Base-by-base conservation (phyloP, 2,113 vertebrate species). In the Uropsilus gracilis region DNA sequence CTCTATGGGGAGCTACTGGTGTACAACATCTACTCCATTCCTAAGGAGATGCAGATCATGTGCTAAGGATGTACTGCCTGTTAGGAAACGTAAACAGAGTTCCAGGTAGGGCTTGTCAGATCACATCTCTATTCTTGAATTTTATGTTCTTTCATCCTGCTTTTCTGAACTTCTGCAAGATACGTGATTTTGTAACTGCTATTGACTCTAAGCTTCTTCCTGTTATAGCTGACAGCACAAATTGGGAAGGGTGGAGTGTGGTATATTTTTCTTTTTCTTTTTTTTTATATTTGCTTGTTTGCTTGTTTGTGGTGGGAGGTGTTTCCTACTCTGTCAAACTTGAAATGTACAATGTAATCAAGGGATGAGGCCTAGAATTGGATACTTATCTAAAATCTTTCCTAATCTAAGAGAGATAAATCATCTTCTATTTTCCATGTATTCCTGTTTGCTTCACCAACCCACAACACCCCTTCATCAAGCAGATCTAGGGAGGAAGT, bases 81-180 rank as follows among this genome's bases (percentile, higher is more conserved):
- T 48, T 17, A 75, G 12, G 20, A 76, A 37, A 91, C 69, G 17
- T 18, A 72, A 84, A 44, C 3, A 46, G 16, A 3, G 3, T 5
- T 50, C 6, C 34, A 59, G 28, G 14, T n/a, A 0, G 63, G 64
- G 72, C 7, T 39, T 80, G 24, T 63, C 50, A 48, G 68, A 55
- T 66, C 50, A 83, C 48, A 32, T 88, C 14, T 91, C 32, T 94
- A 34, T 13, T 90, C 37, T 39, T 90, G 20, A 73, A 2, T 34
- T 92, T 66, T 61, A 28, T 5, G 13, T 61, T 69, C 14, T 88
- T 84, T n/a, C 39, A 80, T 87, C 28, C 2, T 89, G 44, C 34
- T 88, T 84, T 42, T 55, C 63, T 17, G 46, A 66, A 32, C 14
- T 71, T 86, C 30, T 71, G 18, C 24, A 50, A 26, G 20, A 13